Percentiles rank a stretch among this genome's conserved stretches.
phyloP scores from a whole-genome alignment of 2,113 vertebrate genomes.

The Paedocypris sp. region DNA sequence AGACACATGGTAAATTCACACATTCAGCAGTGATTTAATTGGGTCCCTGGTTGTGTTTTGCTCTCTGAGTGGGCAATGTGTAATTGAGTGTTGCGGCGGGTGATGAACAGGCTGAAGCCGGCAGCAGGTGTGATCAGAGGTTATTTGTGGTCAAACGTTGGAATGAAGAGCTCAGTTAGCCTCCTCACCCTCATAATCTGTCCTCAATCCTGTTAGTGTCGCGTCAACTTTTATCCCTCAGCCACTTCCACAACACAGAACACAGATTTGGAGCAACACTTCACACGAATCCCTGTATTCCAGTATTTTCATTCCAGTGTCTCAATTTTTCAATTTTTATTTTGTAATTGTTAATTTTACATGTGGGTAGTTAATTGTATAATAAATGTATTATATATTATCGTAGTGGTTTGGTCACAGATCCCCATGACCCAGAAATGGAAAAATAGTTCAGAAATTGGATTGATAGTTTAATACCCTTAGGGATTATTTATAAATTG shows the following conservation, averaged over 20 bases:
- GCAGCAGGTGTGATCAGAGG: not conserved
- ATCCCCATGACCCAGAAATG: too few relatives aligned
- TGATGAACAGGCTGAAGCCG: not conserved
- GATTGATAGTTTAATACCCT: too few relatives aligned
- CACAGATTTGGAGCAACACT: slow-evolving; percentile 12
- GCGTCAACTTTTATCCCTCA: not conserved
- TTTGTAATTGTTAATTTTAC: too few relatives aligned
- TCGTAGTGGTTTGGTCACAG: too few relatives aligned
- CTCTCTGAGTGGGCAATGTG: not conserved
- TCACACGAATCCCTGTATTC: too few relatives aligned
- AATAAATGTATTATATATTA: too few relatives aligned
- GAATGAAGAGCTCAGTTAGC: not conserved
- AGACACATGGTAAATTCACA: not conserved
- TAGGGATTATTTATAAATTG: too few relatives aligned
- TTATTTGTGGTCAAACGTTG: slow-evolving; percentile 6
- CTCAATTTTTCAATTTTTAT: too few relatives aligned
- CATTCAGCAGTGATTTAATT: not conserved
- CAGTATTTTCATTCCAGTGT: too few relatives aligned
- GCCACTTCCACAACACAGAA: not conserved
- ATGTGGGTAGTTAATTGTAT: too few relatives aligned
- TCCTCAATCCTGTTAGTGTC: slow-evolving; percentile 2
- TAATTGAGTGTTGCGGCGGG: slow-evolving; percentile 2
- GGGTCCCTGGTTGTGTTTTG: not conserved
- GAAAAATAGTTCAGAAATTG: too few relatives aligned
- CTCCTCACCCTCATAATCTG: not conserved